phyloP scores from a whole-genome alignment of 2,797 vertebrate genomes.

The Vipera ursinii region DNA sequence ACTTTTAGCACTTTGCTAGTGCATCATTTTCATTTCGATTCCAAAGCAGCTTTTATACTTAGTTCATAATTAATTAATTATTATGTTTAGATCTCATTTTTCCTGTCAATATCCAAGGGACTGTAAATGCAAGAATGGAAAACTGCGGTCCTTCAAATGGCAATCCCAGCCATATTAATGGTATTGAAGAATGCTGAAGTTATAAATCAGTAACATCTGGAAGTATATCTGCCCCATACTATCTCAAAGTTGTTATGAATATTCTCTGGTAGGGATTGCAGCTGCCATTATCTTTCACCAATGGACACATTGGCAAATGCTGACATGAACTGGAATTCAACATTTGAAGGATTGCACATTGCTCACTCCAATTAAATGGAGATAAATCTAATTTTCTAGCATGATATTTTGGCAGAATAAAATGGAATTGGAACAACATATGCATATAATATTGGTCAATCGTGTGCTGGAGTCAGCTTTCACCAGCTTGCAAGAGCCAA shows the following conservation, averaged over 20 bases:
- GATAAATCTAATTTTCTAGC: not conserved
- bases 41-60: not conserved
- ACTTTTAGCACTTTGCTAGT: constrained; percentile 21
- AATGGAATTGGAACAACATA: not conserved
- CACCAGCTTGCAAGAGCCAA: not conserved
- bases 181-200: not conserved
- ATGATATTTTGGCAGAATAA: not conserved
- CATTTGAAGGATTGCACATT: not conserved
- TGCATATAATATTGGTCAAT: not conserved
- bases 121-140: not conserved
- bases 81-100: not conserved
- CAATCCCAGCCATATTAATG: not conserved
- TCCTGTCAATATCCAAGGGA: not conserved
- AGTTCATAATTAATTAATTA: constrained; percentile 13
- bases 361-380: not conserved
- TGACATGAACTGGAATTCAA: not conserved
- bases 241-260: not conserved
- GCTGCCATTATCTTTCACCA: not conserved
- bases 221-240: not conserved
- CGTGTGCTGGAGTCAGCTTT: not conserved
- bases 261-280: not conserved
- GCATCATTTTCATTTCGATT: not conserved
- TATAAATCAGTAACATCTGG: not conserved
- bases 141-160: not conserved
- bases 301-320: not conserved